Percentiles rank a stretch among this genome's conserved stretches.
phyloP scores from a whole-genome alignment of 1,140 invertebrate species.

The Apis florea region DNA sequence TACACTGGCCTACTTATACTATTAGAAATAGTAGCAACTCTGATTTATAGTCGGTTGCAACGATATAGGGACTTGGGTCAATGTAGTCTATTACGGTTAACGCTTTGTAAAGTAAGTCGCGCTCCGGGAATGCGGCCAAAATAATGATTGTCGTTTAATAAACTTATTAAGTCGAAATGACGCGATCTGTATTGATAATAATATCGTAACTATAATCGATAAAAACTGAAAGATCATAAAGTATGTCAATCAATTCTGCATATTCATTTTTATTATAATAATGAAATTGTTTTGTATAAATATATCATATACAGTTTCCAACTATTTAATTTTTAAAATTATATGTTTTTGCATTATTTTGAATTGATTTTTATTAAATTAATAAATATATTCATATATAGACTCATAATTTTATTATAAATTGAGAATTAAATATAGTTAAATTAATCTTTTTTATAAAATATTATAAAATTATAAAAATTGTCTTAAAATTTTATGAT shows the following conservation, averaged over 20 bases:
- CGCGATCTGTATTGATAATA: conserved; percentile 40
- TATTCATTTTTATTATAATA: not conserved
- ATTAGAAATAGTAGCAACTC: conserved; percentile 66
- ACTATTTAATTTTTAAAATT: too few species aligned
- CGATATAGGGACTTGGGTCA: conserved; percentile 63
- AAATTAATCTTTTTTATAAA: too few species aligned
- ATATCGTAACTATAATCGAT: conserved; percentile 28
- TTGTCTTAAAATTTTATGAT: too few species aligned
- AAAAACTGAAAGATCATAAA: conserved; percentile 41
- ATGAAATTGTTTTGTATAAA: not conserved
- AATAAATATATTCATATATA: too few species aligned
- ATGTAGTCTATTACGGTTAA: conserved; percentile 70
- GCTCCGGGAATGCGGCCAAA: conserved; percentile 73
- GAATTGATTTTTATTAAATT: too few species aligned
- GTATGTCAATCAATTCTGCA: conserved; percentile 10
- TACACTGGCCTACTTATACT: conserved; percentile 35
- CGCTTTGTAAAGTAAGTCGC: conserved; percentile 66
- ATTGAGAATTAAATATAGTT: too few species aligned
- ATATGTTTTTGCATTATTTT: too few species aligned
- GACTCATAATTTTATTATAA: too few species aligned
- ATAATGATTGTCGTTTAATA: conserved; percentile 72
- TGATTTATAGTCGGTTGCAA: conserved; percentile 70
- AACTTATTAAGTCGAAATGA: conserved; percentile 66
- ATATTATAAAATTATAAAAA: too few species aligned
- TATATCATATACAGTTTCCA: too few species aligned